Base-by-base conservation (phyloP, 2,797 vertebrate species). In the Myiotriccus ornatus region DNA sequence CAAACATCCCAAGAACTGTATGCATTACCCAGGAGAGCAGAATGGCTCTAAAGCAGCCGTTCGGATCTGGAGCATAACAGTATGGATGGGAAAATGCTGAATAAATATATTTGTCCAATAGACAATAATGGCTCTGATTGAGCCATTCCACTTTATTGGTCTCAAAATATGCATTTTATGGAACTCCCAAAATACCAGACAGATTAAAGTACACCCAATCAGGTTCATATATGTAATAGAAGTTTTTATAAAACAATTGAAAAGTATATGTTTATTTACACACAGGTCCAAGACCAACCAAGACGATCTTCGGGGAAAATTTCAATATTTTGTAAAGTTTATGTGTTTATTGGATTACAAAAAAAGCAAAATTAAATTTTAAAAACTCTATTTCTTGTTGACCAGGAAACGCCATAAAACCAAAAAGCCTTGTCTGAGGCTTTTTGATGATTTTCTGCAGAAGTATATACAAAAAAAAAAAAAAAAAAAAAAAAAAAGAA, bases 181-280 rank as follows among this genome's bases (percentile, higher is more conserved):
- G 86, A 91, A 96, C 55, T 95, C 96, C 94, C 96, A 25, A 96
- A 94, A 97, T 96, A 96, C 90, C 65, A 94, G 93, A 91, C 57
- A 96, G 95, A 96, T 90, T 94, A 96, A 96, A 97, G 96, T 84
- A 92, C 70, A 80, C 94, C 96, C 90, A 97, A 95, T 97, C 94
- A 87, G 90, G 89, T 95, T 80, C 59, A 24, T 87, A 90, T 73
- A 95, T 89, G 89, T 95, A 94, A 96, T 95, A 94, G 91, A 97
- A 97, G 96, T 97, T 97, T 97, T 96, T 95, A 77, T 62, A 90
- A 94, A 96, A 96, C 94, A 97, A 97, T 95, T 92, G 94, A 90
- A 95, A 95, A 95, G 62, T 94, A 95, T 96, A 94, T 91, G 77
- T 95, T 94, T 94, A 59, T 95, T 96, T 96, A 96, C 95, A 64